phyloP scores from a whole-genome alignment of 2,797 vertebrate species.

The Triplophysa yarkandensis region DNA sequence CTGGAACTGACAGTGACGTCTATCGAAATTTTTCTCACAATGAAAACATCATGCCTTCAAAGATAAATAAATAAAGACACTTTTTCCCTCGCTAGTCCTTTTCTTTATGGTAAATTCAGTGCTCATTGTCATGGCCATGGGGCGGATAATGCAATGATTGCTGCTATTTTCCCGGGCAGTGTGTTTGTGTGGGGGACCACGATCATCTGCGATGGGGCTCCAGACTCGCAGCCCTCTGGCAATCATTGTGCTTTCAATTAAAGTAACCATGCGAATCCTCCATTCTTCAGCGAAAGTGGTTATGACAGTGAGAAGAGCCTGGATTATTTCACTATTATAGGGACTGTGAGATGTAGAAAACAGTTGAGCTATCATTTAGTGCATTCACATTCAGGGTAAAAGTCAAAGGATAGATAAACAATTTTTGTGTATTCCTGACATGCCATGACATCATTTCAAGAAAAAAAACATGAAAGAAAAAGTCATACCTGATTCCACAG shows the following conservation, averaged over 20 bases:
- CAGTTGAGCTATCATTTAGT: slow-evolving; percentile 31
- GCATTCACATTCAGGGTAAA: slow-evolving; percentile 26
- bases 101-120: slow-evolving; percentile 39
- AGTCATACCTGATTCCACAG: slow-evolving; percentile 15
- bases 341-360: slow-evolving; percentile 36
- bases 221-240: slow-evolving; percentile 45
- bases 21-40: slow-evolving; percentile 21
- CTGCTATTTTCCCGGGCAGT: slow-evolving; percentile 42
- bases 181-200: slow-evolving; percentile 39
- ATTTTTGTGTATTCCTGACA: neutral
- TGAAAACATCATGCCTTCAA: slow-evolving; percentile 30
- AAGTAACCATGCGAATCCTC: slow-evolving; percentile 40
- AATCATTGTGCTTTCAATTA: slow-evolving; percentile 55
- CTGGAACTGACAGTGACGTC: slow-evolving; percentile 9
- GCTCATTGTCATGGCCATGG: slow-evolving; percentile 39
- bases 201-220: slow-evolving; percentile 42
- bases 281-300: slow-evolving; percentile 42
- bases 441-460: slow-evolving; percentile 5
- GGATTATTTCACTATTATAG: slow-evolving; percentile 32
- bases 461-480: neutral
- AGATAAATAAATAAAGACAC: neutral
- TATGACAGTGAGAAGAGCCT: slow-evolving; percentile 46
- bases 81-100: slow-evolving; percentile 18
- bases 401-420: neutral
- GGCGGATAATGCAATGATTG: slow-evolving; percentile 51